Evolutionary conservation across 2,888 invertebrate genomes (phyloP).

Genomic region (Seladonia tumulorum): DNA sequence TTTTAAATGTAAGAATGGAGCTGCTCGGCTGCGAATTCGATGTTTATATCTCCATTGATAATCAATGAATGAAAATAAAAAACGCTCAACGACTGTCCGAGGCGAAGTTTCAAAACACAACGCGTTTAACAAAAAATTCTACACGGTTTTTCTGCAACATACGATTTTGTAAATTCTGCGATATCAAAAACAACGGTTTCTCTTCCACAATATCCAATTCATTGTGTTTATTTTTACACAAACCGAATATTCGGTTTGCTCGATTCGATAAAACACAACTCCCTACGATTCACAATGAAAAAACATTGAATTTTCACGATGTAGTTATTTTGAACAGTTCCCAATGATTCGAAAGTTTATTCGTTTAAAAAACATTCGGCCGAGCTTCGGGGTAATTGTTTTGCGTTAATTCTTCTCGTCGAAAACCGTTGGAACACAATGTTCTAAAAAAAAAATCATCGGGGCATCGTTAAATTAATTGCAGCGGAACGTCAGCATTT

Average conservation of each 20-base stretch:
- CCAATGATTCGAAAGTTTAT: background rate
- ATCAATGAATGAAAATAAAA: background rate
- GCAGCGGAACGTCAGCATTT: background rate
- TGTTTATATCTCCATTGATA: background rate
- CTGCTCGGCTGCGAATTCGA: background rate
- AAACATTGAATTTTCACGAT: background rate
- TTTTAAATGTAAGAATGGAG: background rate
- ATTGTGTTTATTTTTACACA: background rate
- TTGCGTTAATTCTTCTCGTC: background rate
- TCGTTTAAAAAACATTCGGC: background rate
- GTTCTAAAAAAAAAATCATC: background rate
- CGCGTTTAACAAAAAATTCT: background rate
- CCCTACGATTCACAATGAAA: background rate
- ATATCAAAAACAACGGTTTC: background rate
- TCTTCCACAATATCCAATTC: background rate
- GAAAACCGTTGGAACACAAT: background rate
- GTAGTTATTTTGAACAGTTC: background rate
- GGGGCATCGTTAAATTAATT: background rate
- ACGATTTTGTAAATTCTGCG: background rate
- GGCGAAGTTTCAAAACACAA: background rate
- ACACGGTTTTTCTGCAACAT: background rate
- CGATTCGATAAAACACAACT: background rate
- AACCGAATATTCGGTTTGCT: background rate
- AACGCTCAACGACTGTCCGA: background rate
- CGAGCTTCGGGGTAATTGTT: background rate